Percentiles rank a stretch among this genome's conserved stretches.
Evolutionary conservation across 2,888 invertebrate genomes (phyloP).

Genomic region (Antitype chi): DNA sequence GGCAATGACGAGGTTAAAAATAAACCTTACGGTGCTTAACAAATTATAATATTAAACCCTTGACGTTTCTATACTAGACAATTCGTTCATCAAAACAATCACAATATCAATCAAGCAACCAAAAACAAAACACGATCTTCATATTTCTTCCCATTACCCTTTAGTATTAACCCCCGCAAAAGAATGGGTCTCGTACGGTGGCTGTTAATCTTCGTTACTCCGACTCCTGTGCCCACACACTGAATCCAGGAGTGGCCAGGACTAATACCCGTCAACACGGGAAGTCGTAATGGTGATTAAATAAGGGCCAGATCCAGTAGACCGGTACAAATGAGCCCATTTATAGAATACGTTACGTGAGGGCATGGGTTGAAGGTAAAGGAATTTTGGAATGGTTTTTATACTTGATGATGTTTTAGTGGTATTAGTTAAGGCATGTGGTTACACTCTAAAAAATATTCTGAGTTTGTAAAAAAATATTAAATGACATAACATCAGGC

Average conservation of each 20-base stretch:
- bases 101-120: background rate
- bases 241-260: conserved; percentile 62
- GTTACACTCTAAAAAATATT: background rate
- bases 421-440: background rate
- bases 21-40: background rate
- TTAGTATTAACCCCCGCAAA: conserved; percentile 51
- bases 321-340: conserved; percentile 61
- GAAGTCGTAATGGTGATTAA: conserved; percentile 75
- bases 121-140: conserved; percentile 13
- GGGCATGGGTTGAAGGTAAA: conserved; percentile 3
- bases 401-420: background rate
- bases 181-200: conserved; percentile 52
- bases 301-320: conserved; percentile 67
- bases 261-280: conserved; percentile 73
- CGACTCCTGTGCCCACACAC: conserved; percentile 55
- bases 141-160: conserved; percentile 40
- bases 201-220: conserved; percentile 68
- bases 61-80: background rate
- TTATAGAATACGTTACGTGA: conserved; percentile 49
- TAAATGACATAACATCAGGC: too few relatives aligned
- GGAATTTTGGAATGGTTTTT: conserved; percentile 22
- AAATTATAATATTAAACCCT: background rate
- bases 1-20: too few relatives aligned
- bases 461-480: background rate
- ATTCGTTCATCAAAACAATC: background rate